Base-by-base conservation (phyloP, 2,113 vertebrate genomes). In the Daboia siamensis region DNA sequence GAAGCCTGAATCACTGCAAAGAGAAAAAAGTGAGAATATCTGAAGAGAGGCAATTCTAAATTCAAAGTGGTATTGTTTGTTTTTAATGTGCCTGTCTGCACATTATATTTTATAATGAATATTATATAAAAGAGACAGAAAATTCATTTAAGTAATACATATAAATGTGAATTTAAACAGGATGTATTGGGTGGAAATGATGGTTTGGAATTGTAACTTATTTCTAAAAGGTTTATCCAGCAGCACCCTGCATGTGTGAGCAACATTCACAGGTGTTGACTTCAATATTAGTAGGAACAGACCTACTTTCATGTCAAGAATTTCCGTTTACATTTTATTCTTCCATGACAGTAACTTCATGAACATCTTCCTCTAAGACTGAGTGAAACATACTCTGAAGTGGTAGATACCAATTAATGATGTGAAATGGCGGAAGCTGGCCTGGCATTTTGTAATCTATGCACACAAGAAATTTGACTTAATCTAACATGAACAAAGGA, bases 61-160 rank as follows among this genome's bases (percentile, higher is more conserved):
- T 57, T 59, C 33, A 84, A 54, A 89, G n/a, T 51, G 33, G 39
- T 61, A 51, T 86, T 89, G 8, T 29, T 91, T 61, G 26, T 88
- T 74, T 29, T 92, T 29, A 88, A 80, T 74, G 80, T 69, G 6
- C 26, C n/a, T 80, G 91, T 4, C n/a, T 21, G 5, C n/a, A 39
- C 39, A 39, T 39, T 39, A 52, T 95, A 48, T 44, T 92, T 92
- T 21, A 94, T 12, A 7, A 55, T 13, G 1, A 33, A 86, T 93
- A 91, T 91, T 90, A 26, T 64, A 86, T 55, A 93, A 95, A 89
- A 48, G 51, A 26, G 44, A 51, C 54, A n/a, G 88, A 46, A 95
- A 93, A 56, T 91, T 93, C 61, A 33, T 95, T 86, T 90, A 93
- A 64, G 80, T 91, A 91, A 8, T 55, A 64, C 91, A 39, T 39